phyloP scores from a whole-genome alignment of 2,888 invertebrate genomes.

The Chrysolina haemoptera region DNA sequence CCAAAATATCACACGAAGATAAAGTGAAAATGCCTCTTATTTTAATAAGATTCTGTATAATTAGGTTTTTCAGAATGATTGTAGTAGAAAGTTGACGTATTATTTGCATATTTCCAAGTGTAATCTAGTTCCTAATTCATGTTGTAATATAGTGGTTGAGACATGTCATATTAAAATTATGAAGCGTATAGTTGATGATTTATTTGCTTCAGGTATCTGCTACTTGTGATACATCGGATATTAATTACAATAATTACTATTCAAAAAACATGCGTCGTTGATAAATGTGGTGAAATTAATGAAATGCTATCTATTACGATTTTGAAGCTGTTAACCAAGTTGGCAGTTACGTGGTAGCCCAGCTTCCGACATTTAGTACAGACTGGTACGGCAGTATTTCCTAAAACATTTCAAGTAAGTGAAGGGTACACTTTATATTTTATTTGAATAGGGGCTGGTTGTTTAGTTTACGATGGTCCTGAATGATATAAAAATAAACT shows the following conservation, averaged over 20 bases:
- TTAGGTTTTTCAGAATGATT: conserved; percentile 6
- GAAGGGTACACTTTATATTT: too few relatives aligned
- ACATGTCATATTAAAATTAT: conserved; percentile 40
- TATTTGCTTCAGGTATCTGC: conserved; percentile 24
- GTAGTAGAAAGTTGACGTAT: conserved; percentile 17
- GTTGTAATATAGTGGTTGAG: conserved; percentile 29
- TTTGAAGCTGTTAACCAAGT: conserved; percentile 15
- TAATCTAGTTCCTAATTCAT: conserved; percentile 28
- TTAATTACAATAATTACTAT: conserved; percentile 31
- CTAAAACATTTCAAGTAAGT: too few relatives aligned
- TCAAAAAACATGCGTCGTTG: conserved; percentile 23
- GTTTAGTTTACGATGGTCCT: too few relatives aligned
- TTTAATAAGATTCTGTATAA: conserved; percentile 14
- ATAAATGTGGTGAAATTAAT: conserved; percentile 26
- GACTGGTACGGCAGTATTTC: too few relatives aligned
- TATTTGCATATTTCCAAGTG: conserved; percentile 30
- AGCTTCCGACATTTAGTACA: too few relatives aligned
- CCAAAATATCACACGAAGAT: conserved; percentile 17
- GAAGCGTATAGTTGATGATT: conserved; percentile 38
- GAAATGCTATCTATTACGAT: background rate
- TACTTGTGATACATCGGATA: conserved; percentile 33
- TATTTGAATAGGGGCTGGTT: too few relatives aligned
- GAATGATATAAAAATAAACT: too few relatives aligned
- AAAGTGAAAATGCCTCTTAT: conserved; percentile 15
- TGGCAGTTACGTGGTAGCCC: background rate